Percentiles rank a stretch among this genome's conserved stretches.
phyloP scores from a whole-genome alignment of 2,888 invertebrate species.

The Aspidiotus rigidus region DNA sequence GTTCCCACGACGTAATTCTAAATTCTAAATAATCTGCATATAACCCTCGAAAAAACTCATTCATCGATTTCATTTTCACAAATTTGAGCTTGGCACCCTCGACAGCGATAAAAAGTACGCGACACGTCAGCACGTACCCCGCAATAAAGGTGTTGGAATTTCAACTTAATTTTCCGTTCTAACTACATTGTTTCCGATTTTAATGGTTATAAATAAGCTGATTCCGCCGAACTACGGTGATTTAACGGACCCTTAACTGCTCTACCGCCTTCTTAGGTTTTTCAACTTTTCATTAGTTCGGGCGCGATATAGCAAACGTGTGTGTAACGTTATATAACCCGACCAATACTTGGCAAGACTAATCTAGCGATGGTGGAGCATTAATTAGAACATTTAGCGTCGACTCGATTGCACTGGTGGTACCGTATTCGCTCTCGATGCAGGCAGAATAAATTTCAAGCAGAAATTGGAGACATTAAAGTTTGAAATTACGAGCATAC shows the following conservation, averaged over 20 bases:
- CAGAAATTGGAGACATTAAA: too few species aligned
- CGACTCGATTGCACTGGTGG: not conserved
- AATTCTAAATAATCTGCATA: too few species aligned
- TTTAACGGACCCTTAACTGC: slow-evolving; percentile 2
- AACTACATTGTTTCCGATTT: not conserved
- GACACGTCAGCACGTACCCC: not conserved
- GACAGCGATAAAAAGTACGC: not conserved
- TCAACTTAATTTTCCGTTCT: not conserved
- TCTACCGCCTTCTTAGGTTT: not conserved
- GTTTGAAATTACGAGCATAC: too few species aligned
- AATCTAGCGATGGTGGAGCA: slow-evolving; percentile 23
- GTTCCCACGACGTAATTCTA: too few species aligned
- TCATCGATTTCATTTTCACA: too few species aligned
- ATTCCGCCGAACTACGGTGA: not conserved
- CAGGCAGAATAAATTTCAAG: too few species aligned
- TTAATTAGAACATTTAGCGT: slow-evolving; percentile 20
- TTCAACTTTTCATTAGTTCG: not conserved
- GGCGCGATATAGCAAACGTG: not conserved
- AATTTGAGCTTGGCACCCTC: too few species aligned
- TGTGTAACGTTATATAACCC: too few species aligned
- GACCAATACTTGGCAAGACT: slow-evolving; percentile 10
- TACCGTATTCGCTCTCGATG: too few species aligned
- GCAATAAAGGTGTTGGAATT: slow-evolving; percentile 3
- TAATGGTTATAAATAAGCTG: slow-evolving; percentile 4
- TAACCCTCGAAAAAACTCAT: too few species aligned